Conservation (phyloP, 2,113 vertebrate genomes). For the Fulmarus glacialis region DNA sequence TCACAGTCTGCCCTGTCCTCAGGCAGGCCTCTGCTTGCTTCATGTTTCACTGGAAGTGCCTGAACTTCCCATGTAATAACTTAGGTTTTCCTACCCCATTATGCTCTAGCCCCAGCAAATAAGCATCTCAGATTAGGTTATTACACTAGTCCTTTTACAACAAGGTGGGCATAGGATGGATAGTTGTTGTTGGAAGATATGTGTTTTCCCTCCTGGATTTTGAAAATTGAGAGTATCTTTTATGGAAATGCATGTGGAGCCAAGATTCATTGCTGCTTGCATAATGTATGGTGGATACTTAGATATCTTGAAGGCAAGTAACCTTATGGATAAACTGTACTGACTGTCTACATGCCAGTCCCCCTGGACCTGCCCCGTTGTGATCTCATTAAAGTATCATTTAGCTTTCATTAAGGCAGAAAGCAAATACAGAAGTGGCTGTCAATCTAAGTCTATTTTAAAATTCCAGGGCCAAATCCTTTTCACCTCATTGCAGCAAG, state of each 20-base stretch:
- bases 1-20: not conserved
- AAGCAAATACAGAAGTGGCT: slow-evolving; percentile 10
- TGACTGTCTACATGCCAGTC: not conserved
- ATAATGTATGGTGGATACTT: not conserved
- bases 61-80: not conserved
- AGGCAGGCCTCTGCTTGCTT: not conserved
- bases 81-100: not conserved
- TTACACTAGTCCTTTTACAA: not conserved
- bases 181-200: not conserved
- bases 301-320: slow-evolving; percentile 9
- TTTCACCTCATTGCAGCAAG: not conserved
- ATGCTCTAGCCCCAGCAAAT: not conserved
- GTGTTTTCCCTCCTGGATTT: not conserved
- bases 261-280: not conserved
- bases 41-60: not conserved
- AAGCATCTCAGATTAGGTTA: not conserved
- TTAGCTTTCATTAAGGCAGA: slow-evolving; percentile 47
- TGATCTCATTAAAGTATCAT: slow-evolving; percentile 54
- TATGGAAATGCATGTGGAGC: not conserved
- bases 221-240: not conserved
- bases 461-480: not conserved
- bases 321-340: not conserved
- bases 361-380: not conserved
- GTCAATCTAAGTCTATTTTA: slow-evolving; percentile 41
- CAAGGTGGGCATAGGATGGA: not conserved